Evolutionary conservation across 2,888 invertebrate species (phyloP).

Genomic region (Acanthacorydalis orientalis): DNA sequence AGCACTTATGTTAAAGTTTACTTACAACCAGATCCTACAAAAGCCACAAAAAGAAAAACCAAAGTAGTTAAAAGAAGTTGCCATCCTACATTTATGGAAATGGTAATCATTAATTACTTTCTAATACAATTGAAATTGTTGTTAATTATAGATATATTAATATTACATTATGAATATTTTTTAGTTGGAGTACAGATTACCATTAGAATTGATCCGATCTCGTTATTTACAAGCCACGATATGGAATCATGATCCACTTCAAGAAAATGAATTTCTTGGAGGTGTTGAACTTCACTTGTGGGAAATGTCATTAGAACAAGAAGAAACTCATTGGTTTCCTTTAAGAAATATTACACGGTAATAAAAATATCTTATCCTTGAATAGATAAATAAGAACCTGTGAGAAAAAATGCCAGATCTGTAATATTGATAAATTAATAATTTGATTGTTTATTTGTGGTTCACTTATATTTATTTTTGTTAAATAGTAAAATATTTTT

Average conservation of each 20-base stretch:
- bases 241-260: slow-evolving; percentile 86
- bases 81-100: slow-evolving; percentile 97
- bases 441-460: no score
- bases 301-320: slow-evolving; percentile 55
- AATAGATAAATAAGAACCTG: no score
- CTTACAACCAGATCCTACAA: slow-evolving; percentile 78
- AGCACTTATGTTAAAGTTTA: slow-evolving; percentile 87
- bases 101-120: slow-evolving; percentile 35
- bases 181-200: slow-evolving; percentile 76
- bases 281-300: slow-evolving; percentile 70
- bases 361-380: slow-evolving; percentile 4
- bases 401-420: no score
- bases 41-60: slow-evolving; percentile 90
- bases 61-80: slow-evolving; percentile 82
- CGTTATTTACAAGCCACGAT: slow-evolving; percentile 80
- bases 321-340: slow-evolving; percentile 77
- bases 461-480: no score
- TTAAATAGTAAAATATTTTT: no score
- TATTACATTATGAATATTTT: slow-evolving; percentile 14
- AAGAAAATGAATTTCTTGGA: slow-evolving; percentile 89
- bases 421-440: no score
- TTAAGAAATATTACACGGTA: slow-evolving; percentile 29
- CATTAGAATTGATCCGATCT: slow-evolving; percentile 56
- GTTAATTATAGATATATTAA: no score
- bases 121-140: no score